Evolutionary conservation across 2,113 vertebrate genomes (phyloP).

Genomic region (Anser brachyrhynchus): DNA sequence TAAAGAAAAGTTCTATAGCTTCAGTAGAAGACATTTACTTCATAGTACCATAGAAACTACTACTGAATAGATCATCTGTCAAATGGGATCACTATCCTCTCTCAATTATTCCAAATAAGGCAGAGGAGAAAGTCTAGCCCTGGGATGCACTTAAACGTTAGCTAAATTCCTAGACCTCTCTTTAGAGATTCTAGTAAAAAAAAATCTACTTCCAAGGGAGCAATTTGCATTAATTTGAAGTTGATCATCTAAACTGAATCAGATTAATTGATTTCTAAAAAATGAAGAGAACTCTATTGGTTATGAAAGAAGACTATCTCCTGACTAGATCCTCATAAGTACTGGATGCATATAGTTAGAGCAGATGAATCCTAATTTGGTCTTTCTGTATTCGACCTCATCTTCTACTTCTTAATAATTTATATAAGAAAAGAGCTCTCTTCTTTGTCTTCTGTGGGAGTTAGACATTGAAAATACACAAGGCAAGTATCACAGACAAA

Average conservation of each 20-base stretch:
- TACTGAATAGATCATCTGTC: background rate
- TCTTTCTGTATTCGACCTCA: background rate
- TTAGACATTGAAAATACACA: background rate
- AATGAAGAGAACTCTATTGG: background rate
- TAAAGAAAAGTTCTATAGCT: background rate
- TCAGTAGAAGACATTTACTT: background rate
- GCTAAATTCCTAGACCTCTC: background rate
- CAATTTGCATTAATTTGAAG: background rate
- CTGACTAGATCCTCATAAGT: background rate
- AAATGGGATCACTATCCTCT: background rate
- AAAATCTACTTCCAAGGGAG: background rate
- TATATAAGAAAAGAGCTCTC: background rate
- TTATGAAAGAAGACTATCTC: background rate
- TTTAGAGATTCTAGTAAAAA: background rate
- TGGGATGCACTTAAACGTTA: background rate
- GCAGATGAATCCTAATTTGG: background rate
- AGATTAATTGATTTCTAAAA: background rate
- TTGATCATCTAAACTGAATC: background rate
- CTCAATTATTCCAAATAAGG: background rate
- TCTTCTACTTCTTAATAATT: background rate
- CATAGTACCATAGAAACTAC: background rate
- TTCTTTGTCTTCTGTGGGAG: background rate
- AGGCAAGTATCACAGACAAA: background rate
- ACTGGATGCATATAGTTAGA: background rate
- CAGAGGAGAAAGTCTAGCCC: background rate